Evolutionary conservation across 2,797 vertebrate species (phyloP).

Genomic region (Aplochiton taeniatus): DNA sequence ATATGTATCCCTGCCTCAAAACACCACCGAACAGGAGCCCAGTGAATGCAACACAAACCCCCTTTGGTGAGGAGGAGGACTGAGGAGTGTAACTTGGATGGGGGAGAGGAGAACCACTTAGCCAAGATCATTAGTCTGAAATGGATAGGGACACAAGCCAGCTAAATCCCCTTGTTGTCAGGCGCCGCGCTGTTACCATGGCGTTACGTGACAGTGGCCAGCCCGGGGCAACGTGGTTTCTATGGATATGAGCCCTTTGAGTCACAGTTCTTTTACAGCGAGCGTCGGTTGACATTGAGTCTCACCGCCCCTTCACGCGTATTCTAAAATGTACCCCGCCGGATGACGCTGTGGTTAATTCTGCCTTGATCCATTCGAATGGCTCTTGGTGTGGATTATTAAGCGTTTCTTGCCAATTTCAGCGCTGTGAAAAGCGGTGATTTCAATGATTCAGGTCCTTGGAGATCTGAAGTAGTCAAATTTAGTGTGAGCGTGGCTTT

Average conservation of each 20-base stretch:
- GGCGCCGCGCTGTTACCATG: constrained; percentile 67
- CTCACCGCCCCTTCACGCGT: too few species aligned
- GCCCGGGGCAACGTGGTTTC: constrained; percentile 63
- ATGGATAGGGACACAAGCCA: constrained; percentile 44
- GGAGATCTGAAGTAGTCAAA: constrained; percentile 47
- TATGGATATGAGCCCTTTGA: constrained; percentile 30
- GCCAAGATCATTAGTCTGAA: constrained; percentile 43
- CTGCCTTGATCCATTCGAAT: too few species aligned
- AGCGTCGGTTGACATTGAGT: not conserved
- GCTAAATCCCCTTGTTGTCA: constrained; percentile 46
- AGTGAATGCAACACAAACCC: too few species aligned
- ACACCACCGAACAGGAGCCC: too few species aligned
- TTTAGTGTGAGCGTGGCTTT: constrained; percentile 39
- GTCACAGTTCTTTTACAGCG: constrained; percentile 28
- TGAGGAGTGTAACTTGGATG: constrained; percentile 32
- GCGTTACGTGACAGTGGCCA: constrained; percentile 53
- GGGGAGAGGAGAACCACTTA: constrained; percentile 41
- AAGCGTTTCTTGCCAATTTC: not conserved
- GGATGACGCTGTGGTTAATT: too few species aligned
- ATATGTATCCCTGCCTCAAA: not conserved
- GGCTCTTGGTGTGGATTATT: not conserved
- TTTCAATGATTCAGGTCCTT: constrained; percentile 38
- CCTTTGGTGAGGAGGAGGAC: too few species aligned
- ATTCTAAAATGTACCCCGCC: not conserved
- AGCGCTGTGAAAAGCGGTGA: constrained; percentile 3